Base-by-base conservation (phyloP, 2,113 vertebrate genomes). In the Physeter macrocephalus region DNA sequence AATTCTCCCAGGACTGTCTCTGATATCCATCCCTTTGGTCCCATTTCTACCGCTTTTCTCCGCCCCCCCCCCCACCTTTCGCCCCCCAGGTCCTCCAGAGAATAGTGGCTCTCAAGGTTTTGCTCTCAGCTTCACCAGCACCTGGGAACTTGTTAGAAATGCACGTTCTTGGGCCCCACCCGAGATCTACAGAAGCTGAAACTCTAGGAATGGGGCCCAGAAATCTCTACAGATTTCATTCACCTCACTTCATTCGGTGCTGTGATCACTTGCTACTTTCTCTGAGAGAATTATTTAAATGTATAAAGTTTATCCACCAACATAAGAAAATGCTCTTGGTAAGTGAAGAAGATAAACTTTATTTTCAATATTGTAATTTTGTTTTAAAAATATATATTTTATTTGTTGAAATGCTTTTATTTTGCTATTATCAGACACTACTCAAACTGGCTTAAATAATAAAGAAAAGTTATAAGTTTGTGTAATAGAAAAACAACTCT, bases 251-350 rank as follows among this genome's bases (percentile, higher is more conserved):
- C 21, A 36, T 3, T 20, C n/a, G 52, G 54, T 1, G 25, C 36
- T 21, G 23, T 18, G 5, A 64, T 75, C 29, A 59, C 82, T 23
- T 10, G 36, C 15, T 17, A 54, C 67, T 15, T 93, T 92, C 41
- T 62, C 88, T 3, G 12, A 59, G 39, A 86, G n/a, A n/a, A n/a
- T n/a, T n/a, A n/a, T n/a, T 89, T 91, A 93, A 91, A 95, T 97
- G 85, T 88, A 67, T 86, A 86, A 93, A 90, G 43, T 78, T 91
- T 92, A 93, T 81, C 62, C 57, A 94, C 27, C 29, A n/a, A 69
- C 62, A 39, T 49, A 34, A 54, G 46, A 95, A 88, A 81, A 93
- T 84, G 17, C 23, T 94, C 81, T 91, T 88, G 43, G 17, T 52
- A 83, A 89, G 72, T 74, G 27, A 86, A 96, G 88, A 85, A 82